Percentiles rank a stretch among this genome's conserved stretches.
Conservation (phyloP, 2,113 vertebrate species). For the Mastomys natalensis region DNA sequence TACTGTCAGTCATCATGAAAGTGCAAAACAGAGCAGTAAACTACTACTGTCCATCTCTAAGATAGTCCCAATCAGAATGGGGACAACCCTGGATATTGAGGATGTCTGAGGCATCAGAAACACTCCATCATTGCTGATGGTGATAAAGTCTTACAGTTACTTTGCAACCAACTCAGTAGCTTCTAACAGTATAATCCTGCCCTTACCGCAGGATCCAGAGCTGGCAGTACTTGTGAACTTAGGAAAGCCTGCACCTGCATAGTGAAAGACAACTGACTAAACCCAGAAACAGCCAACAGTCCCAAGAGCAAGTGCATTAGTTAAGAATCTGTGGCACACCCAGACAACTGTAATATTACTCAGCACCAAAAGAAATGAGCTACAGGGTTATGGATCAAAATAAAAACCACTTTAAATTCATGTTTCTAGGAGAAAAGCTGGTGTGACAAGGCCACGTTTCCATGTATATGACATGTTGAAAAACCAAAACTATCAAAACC, state of each 20-base stretch:
- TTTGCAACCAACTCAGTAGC: neutral
- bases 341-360: neutral
- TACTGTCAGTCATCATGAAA: neutral
- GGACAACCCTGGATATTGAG: neutral
- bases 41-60: neutral
- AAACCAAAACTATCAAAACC: neutral
- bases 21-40: neutral
- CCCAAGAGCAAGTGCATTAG: neutral
- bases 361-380: neutral
- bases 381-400: neutral
- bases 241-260: neutral
- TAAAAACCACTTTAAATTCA: neutral
- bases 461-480: neutral
- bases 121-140: neutral
- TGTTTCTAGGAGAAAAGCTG: neutral
- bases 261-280: neutral
- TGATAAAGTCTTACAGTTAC: neutral
- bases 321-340: neutral
- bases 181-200: neutral
- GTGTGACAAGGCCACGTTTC: neutral
- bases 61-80: neutral
- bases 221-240: neutral
- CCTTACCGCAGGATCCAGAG: neutral
- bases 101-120: too few species aligned
- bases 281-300: neutral